Percentiles rank a stretch among this genome's conserved stretches.
Conservation (phyloP, 2,797 vertebrate genomes). For the Cuniculus paca region DNA sequence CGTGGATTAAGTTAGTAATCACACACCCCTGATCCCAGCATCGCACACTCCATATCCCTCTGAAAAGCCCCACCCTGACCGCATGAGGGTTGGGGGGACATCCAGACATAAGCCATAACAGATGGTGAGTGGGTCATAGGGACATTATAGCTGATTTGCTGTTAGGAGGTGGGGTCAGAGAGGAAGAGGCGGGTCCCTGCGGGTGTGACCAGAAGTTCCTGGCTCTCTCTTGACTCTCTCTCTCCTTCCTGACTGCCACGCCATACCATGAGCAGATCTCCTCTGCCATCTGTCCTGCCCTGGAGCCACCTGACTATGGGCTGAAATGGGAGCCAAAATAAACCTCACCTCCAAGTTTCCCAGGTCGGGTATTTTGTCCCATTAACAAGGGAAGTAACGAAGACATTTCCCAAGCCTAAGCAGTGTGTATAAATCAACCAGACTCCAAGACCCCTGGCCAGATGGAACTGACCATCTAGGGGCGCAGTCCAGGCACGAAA, state of each 20-base stretch:
- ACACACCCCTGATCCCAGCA: not conserved
- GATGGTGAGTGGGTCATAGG: not conserved
- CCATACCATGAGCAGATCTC: not conserved
- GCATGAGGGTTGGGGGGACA: not conserved
- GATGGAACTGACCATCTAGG: not conserved
- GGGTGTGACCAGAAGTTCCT: not conserved
- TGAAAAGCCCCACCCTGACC: not conserved
- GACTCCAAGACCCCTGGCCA: not conserved
- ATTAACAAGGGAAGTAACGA: not conserved
- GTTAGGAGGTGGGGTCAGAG: not conserved
- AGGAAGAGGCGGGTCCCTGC: not conserved
- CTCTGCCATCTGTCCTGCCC: not conserved
- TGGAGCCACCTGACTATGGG: not conserved
- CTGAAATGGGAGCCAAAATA: not conserved
- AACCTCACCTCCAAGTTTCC: not conserved
- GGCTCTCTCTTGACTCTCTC: not conserved
- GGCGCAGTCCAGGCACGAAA: not conserved
- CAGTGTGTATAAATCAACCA: not conserved
- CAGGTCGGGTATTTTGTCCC: not conserved
- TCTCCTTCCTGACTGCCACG: not conserved
- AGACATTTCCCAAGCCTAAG: not conserved
- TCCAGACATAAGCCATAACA: not conserved
- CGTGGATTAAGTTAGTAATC: not conserved
- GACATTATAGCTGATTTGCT: not conserved
- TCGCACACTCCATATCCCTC: not conserved